phyloP scores from a whole-genome alignment of 2,888 invertebrate genomes.

The Drosophila atripex region DNA sequence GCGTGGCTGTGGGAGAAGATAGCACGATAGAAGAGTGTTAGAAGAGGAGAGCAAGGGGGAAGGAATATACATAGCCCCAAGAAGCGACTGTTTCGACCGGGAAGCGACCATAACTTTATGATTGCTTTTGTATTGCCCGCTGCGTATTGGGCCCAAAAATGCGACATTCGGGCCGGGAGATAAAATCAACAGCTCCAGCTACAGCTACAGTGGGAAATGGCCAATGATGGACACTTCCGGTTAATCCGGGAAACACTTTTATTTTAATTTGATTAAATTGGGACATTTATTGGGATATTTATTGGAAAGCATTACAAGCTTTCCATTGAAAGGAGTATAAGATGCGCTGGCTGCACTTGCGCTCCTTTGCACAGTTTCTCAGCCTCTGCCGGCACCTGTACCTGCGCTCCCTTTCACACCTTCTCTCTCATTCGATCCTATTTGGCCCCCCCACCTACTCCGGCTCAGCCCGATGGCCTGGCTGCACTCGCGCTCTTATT shows the following conservation, averaged over 20 bases:
- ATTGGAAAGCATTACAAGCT: too few species aligned
- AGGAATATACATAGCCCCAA: slow-evolving; percentile 11
- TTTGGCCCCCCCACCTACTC: too few species aligned
- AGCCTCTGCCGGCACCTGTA: too few species aligned
- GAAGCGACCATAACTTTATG: slow-evolving; percentile 40
- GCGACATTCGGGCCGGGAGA: slow-evolving; percentile 32
- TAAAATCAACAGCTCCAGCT: slow-evolving; percentile 18
- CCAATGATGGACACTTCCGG: slow-evolving; percentile 37
- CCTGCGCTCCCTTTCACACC: background rate
- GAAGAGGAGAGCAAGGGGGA: background rate
- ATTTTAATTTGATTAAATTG: too few species aligned
- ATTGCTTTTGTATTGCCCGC: slow-evolving; percentile 48
- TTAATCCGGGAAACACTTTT: background rate
- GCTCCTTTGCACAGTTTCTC: background rate
- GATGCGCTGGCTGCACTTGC: background rate
- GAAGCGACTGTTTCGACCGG: slow-evolving; percentile 27
- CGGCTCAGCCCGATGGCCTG: too few species aligned
- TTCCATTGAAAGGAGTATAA: too few species aligned
- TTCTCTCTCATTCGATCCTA: background rate
- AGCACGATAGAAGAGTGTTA: background rate
- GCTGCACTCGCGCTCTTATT: too few species aligned
- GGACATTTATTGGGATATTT: too few species aligned
- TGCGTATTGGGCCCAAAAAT: slow-evolving; percentile 23
- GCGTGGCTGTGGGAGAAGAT: too few species aligned
- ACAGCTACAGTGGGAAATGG: slow-evolving; percentile 36